phyloP scores from a whole-genome alignment of 1,140 invertebrate species.

The Ceratina australensis region DNA sequence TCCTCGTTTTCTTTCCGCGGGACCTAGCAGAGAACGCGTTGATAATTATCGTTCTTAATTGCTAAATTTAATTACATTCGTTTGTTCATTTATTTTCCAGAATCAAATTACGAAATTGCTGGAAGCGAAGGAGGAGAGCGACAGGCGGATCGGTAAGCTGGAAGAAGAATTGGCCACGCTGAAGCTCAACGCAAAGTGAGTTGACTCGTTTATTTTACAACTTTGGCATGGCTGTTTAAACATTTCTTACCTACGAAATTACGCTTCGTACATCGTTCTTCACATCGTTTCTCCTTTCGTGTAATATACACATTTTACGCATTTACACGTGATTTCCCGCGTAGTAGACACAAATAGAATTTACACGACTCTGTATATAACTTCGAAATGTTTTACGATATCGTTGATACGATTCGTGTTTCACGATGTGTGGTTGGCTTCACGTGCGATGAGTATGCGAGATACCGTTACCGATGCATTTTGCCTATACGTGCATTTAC shows the following conservation, averaged over 20 bases:
- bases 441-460: background rate
- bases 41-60: background rate
- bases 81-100: conserved; percentile 53
- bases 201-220: conserved; percentile 35
- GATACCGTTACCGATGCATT: too few relatives aligned
- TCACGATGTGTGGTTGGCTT: background rate
- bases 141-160: conserved; percentile 69
- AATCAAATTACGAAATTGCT: conserved; percentile 68
- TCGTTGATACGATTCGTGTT: background rate
- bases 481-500: too few relatives aligned
- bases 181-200: conserved; percentile 74
- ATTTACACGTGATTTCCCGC: background rate
- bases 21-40: background rate
- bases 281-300: background rate
- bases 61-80: background rate
- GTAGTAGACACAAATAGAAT: background rate
- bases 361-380: background rate
- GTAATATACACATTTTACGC: background rate
- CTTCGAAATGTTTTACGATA: background rate
- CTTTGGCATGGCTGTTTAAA: background rate
- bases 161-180: conserved; percentile 72
- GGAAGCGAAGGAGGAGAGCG: conserved; percentile 70
- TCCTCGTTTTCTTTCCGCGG: conserved; percentile 16
- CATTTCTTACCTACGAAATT: conserved; percentile 4
- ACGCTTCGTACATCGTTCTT: too few relatives aligned